Evolutionary conservation across 2,888 invertebrate genomes (phyloP).

Genomic region (Lysandra bellargus): DNA sequence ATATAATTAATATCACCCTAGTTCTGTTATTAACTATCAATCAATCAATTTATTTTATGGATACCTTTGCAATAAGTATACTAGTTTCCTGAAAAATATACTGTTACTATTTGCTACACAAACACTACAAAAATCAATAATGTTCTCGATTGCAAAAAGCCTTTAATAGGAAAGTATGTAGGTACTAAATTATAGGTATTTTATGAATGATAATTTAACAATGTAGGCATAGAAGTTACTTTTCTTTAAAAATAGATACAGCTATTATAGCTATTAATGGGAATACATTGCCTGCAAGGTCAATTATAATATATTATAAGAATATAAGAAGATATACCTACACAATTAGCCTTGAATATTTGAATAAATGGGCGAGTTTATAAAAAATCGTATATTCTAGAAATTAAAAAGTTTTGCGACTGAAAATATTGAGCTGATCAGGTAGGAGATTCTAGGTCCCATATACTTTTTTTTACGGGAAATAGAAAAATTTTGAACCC

Average conservation of each 20-base stretch:
- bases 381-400: neutral
- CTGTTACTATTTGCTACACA: neutral
- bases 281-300: slow-evolving; percentile 39
- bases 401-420: neutral
- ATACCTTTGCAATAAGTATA: no score
- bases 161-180: neutral
- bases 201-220: neutral
- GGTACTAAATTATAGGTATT: neutral
- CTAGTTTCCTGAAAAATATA: no score
- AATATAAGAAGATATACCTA: slow-evolving; percentile 14
- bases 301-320: slow-evolving; percentile 41
- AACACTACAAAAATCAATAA: neutral
- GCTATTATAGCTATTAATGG: neutral
- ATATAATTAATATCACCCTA: no score
- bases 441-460: neutral
- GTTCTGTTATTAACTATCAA: no score
- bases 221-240: neutral
- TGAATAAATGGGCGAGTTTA: neutral
- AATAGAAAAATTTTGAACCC: neutral
- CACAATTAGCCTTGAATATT: slow-evolving; percentile 5
- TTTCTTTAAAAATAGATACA: slow-evolving; percentile 18
- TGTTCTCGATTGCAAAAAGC: neutral
- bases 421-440: neutral
- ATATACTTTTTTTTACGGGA: neutral
- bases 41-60: no score